Evolutionary conservation across 2,888 invertebrate species (phyloP).

Genomic region (Leptarthrus brevirostris): DNA sequence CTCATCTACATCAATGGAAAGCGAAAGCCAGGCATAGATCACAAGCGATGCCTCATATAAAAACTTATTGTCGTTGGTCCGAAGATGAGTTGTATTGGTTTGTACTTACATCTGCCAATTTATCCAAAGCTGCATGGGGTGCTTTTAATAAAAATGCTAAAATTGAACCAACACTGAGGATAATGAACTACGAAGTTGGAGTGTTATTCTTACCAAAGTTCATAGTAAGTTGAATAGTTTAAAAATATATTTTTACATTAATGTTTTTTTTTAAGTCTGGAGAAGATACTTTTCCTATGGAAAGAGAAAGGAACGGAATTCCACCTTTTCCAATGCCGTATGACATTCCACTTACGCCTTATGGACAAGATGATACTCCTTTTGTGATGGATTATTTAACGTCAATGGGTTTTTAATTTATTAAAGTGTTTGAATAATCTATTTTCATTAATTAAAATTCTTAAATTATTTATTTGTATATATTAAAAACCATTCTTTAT

Average conservation of each 20-base stretch:
- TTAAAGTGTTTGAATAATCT: too few species aligned
- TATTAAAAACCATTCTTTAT: too few species aligned
- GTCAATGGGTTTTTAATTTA: too few species aligned
- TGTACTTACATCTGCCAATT: slow-evolving; percentile 90
- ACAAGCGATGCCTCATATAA: slow-evolving; percentile 94
- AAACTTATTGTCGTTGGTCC: slow-evolving; percentile 84
- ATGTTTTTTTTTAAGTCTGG: slow-evolving; percentile 69
- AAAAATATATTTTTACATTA: background rate
- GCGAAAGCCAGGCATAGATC: slow-evolving; percentile 77
- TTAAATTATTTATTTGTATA: too few species aligned
- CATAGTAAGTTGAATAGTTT: slow-evolving; percentile 74
- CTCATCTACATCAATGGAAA: slow-evolving; percentile 86
- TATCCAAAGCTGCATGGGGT: slow-evolving; percentile 99
- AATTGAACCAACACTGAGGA: slow-evolving; percentile 72
- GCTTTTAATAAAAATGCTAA: slow-evolving; percentile 70
- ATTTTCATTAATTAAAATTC: too few species aligned
- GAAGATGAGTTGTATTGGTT: slow-evolving; percentile 79
- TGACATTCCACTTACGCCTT: slow-evolving; percentile 83
- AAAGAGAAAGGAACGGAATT: slow-evolving; percentile 60
- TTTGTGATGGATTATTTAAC: slow-evolving; percentile 74
- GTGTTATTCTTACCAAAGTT: slow-evolving; percentile 87
- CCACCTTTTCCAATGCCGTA: slow-evolving; percentile 78
- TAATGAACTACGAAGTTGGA: slow-evolving; percentile 92
- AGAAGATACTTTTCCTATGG: slow-evolving; percentile 72
- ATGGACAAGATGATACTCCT: slow-evolving; percentile 75